A percentile compares a stretch with the other conserved stretches of the same genome.
Evolutionary conservation across 2,113 vertebrate species (phyloP).

Genomic region (Tichodroma muraria): DNA sequence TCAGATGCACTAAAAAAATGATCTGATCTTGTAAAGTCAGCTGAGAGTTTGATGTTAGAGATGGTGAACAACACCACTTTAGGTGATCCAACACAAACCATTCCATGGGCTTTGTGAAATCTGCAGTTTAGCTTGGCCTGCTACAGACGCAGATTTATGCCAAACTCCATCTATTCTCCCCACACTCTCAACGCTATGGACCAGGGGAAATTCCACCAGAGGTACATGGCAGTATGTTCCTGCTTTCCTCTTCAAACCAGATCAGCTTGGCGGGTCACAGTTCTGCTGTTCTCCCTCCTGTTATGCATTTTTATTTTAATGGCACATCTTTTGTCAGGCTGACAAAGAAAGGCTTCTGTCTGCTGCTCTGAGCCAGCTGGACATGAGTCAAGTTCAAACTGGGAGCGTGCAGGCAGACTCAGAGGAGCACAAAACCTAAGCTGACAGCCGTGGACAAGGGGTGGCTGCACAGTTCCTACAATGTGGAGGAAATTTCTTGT

Average conservation of each 20-base stretch:
- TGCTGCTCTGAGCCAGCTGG: conserved; percentile 41
- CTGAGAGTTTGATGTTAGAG: neutral
- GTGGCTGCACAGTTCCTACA: neutral
- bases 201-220: neutral
- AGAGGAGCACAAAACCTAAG: conserved; percentile 23
- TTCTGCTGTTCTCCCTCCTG: neutral
- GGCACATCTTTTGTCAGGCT: conserved; percentile 25
- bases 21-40: neutral
- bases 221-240: neutral
- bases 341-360: conserved; percentile 45
- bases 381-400: conserved; percentile 21
- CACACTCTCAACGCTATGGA: neutral
- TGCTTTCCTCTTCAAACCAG: neutral
- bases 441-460: neutral
- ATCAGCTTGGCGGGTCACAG: neutral
- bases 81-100: neutral
- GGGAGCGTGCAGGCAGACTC: neutral
- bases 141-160: neutral
- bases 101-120: neutral
- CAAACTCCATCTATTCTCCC: neutral
- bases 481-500: neutral
- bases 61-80: neutral
- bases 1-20: neutral
- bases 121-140: neutral
- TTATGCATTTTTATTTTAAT: conserved; percentile 31